A percentile compares a stretch with the other conserved stretches of the same genome.
phyloP scores from a whole-genome alignment of 2,113 vertebrate species.

The Dromaius novaehollandiae region DNA sequence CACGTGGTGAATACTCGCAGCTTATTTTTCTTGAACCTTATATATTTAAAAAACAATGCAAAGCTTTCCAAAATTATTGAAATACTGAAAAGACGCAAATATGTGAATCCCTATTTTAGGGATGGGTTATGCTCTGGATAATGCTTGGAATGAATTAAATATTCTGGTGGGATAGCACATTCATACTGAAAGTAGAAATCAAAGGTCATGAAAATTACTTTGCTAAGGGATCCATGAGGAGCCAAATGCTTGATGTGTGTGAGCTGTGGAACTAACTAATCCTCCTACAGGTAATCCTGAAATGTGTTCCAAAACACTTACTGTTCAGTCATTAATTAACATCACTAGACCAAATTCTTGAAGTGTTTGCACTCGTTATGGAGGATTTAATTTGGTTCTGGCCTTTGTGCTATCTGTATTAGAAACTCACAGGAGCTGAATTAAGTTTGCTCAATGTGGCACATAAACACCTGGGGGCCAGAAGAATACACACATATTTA shows the following conservation, averaged over 20 bases:
- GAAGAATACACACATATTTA: neutral
- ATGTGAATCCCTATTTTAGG: neutral
- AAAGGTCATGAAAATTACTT: neutral
- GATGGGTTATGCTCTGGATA: neutral
- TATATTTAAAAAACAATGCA: neutral
- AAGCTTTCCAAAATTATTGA: neutral
- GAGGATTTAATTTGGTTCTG: conserved; percentile 22
- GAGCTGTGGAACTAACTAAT: conserved; percentile 9
- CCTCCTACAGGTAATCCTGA: conserved; percentile 48
- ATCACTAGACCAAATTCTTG: conserved; percentile 29
- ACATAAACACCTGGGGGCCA: neutral
- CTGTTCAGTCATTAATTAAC: conserved; percentile 29
- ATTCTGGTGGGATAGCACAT: neutral
- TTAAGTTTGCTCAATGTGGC: neutral
- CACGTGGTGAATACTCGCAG: neutral
- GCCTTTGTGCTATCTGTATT: neutral
- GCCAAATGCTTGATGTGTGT: neutral
- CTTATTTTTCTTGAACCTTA: neutral
- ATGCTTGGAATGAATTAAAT: neutral
- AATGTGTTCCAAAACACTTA: conserved; percentile 21
- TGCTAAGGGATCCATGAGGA: neutral
- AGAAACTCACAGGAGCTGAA: neutral
- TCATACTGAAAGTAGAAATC: neutral
- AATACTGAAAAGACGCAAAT: neutral
- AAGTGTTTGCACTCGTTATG: conserved; percentile 13